Evolutionary conservation across 2,113 vertebrate genomes (phyloP).

Genomic region (Grus americana): DNA sequence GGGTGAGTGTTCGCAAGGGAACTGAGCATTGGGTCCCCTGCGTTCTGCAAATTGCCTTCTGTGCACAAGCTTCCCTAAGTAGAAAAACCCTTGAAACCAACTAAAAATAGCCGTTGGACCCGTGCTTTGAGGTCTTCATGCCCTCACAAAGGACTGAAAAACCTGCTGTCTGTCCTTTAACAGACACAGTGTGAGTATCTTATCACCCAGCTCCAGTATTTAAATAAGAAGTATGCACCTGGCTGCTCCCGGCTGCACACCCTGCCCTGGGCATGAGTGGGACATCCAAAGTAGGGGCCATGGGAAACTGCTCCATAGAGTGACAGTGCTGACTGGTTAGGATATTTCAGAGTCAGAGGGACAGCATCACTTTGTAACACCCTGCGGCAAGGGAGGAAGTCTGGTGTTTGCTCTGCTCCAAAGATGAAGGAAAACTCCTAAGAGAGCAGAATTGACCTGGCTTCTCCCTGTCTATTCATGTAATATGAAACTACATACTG

Average conservation of each 20-base stretch:
- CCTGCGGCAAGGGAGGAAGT: neutral
- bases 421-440: neutral
- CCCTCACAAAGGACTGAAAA: neutral
- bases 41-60: neutral
- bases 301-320: neutral
- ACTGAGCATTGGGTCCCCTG: neutral
- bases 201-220: neutral
- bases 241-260: neutral
- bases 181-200: neutral
- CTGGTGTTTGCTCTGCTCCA: neutral
- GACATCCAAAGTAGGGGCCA: rapidly evolving
- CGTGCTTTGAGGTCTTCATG: neutral
- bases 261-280: neutral
- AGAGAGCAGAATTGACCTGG: neutral
- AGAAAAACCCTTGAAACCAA: neutral
- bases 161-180: neutral
- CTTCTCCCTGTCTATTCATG: constrained; percentile 10
- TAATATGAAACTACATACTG: neutral
- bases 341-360: neutral
- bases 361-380: neutral
- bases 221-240: neutral
- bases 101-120: neutral
- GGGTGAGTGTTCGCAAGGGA: neutral
- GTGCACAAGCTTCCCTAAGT: neutral
- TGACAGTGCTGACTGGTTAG: rapidly evolving